A percentile compares a stretch with the other conserved stretches of the same genome.
Conservation (phyloP, 2,888 invertebrate genomes). For the Lacanobia oleracea region DNA sequence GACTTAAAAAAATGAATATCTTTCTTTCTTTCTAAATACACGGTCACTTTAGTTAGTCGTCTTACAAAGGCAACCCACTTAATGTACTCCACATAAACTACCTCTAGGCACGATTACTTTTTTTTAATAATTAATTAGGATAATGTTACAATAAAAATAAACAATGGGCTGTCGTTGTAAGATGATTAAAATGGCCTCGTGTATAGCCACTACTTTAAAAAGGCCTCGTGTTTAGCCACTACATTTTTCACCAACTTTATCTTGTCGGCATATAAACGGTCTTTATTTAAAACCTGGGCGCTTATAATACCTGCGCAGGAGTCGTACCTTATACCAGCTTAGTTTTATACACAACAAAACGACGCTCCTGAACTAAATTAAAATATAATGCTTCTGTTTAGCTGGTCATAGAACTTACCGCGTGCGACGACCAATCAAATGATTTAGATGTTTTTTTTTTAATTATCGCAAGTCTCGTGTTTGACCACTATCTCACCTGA, state of each 20-base stretch:
- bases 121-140: too few relatives aligned
- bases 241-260: not conserved
- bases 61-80: too few relatives aligned
- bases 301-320: conserved; percentile 65
- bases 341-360: conserved; percentile 60
- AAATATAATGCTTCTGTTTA: conserved; percentile 51
- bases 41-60: too few relatives aligned
- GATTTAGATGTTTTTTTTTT: not conserved
- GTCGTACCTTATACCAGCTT: conserved; percentile 66
- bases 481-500: not conserved
- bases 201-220: too few relatives aligned
- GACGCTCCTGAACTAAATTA: conserved; percentile 53
- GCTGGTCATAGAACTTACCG: conserved; percentile 32
- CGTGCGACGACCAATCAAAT: not conserved
- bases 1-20: too few relatives aligned
- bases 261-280: conserved; percentile 69
- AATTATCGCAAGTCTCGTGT: not conserved
- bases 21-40: too few relatives aligned
- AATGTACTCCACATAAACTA: too few relatives aligned
- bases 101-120: too few relatives aligned
- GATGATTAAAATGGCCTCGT: too few relatives aligned
- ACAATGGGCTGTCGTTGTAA: too few relatives aligned
- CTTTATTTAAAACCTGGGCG: conserved; percentile 60
- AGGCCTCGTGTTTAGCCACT: too few relatives aligned
- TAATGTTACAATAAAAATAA: too few relatives aligned